These are phyloP conservation scores for Matsumurasca onukii DNA, from an alignment of 1,140 invertebrate genomes.

Conservation along the genomic window DNA sequence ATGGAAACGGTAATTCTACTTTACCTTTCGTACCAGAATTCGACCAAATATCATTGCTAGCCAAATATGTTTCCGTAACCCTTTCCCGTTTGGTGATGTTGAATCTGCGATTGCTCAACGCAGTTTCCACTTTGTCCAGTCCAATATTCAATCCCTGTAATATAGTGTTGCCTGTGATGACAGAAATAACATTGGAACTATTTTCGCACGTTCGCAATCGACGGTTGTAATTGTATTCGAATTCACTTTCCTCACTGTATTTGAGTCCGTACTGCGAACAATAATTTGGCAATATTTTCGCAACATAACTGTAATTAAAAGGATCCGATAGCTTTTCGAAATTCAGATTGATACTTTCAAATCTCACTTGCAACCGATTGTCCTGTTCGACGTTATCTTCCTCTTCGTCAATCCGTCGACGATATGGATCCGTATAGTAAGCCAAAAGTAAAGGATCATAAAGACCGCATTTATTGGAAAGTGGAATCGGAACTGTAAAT, in stretches of 20 bases:
- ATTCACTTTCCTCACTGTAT: neutral
- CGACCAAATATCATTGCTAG: neutral
- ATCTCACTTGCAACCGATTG: neutral
- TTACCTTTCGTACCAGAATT: neutral
- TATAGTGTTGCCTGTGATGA: neutral
- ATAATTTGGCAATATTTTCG: neutral
- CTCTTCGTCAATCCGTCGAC: neutral
- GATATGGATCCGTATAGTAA: neutral
- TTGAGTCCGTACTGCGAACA: neutral
- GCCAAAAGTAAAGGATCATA: constrained; percentile 3
- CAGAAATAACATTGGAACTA: neutral
- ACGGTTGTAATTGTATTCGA: neutral
- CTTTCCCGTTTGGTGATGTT: neutral
- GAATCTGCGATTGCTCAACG: neutral
- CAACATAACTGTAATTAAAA: neutral
- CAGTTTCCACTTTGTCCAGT: neutral
- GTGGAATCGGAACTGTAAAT: neutral
- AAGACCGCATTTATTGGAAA: neutral
- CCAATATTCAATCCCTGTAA: neutral
- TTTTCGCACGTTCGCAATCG: neutral
- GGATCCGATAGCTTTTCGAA: neutral
- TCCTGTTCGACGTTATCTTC: neutral
- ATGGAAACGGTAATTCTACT: neutral
- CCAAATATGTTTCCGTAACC: neutral
- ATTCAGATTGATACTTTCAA: neutral